Evolutionary conservation across 2,888 invertebrate genomes (phyloP).

Genomic region (Plagiodera versicolora): DNA sequence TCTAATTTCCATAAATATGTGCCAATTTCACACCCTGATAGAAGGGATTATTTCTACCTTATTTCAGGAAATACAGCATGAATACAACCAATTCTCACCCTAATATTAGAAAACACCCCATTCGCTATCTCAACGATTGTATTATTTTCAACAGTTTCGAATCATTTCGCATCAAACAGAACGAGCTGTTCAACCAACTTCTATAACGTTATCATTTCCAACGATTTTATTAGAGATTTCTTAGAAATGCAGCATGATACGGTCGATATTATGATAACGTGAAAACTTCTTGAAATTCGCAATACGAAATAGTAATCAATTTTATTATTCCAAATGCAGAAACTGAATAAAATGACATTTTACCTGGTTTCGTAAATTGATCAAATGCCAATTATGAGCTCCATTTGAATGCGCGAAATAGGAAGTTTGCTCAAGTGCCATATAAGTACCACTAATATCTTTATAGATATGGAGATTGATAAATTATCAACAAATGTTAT

Average conservation of each 20-base stretch:
- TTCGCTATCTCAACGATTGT: constrained; percentile 15
- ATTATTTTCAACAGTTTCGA: constrained; percentile 26
- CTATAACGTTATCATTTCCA: neutral
- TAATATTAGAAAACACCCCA: constrained; percentile 29
- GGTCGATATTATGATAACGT: neutral
- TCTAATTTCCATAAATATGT: constrained; percentile 26
- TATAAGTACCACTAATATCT: too few relatives aligned
- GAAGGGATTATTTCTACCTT: constrained; percentile 45
- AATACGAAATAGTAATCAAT: neutral
- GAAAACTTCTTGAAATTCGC: neutral
- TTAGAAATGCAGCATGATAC: neutral
- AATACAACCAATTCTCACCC: constrained; percentile 43
- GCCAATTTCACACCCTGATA: constrained; percentile 44
- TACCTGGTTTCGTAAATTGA: too few relatives aligned
- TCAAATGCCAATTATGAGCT: too few relatives aligned
- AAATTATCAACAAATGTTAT: too few relatives aligned
- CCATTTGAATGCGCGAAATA: too few relatives aligned
- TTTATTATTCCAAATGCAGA: too few relatives aligned
- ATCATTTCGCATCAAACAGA: constrained; percentile 18
- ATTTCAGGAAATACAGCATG: constrained; percentile 47
- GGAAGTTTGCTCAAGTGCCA: too few relatives aligned
- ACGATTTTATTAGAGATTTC: neutral
- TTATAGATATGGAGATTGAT: too few relatives aligned
- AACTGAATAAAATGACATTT: too few relatives aligned
- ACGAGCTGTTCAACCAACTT: constrained; percentile 17